Conservation (phyloP, 2,797 vertebrate genomes). For the Lerista edwardsae region DNA sequence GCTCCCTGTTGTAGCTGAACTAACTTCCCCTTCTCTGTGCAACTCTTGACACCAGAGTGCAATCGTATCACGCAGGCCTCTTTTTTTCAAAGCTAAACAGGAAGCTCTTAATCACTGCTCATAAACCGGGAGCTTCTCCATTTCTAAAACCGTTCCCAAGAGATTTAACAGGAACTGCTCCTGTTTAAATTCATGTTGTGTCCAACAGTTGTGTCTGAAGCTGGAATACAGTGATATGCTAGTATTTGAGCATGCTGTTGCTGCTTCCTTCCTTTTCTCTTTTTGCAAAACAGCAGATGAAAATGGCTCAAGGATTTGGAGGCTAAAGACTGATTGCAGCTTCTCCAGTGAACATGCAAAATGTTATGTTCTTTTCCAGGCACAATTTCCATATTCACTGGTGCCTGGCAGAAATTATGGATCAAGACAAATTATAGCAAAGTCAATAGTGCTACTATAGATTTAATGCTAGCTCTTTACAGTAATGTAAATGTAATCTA, state of each 20-base stretch:
- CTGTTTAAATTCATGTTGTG: background rate
- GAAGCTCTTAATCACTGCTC: background rate
- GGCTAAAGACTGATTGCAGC: fast-evolving
- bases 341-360: background rate
- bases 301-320: slow-evolving; percentile 27
- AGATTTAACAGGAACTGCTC: background rate
- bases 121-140: background rate
- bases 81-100: background rate
- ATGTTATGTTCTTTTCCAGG: background rate
- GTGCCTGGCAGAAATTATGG: slow-evolving; percentile 13
- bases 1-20: background rate
- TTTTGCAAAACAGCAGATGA: background rate
- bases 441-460: slow-evolving; percentile 32
- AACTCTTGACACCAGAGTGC: background rate
- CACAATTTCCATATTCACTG: background rate
- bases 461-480: slow-evolving; percentile 41
- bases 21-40: background rate
- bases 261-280: no score
- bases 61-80: background rate
- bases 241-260: background rate
- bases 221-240: background rate
- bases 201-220: background rate
- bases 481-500: background rate
- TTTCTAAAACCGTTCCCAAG: background rate
- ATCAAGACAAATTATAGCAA: slow-evolving; percentile 18